These are phyloP conservation scores for Ypsolopha sequella DNA, from an alignment of 2,888 invertebrate species.

Conservation along the genomic window DNA sequence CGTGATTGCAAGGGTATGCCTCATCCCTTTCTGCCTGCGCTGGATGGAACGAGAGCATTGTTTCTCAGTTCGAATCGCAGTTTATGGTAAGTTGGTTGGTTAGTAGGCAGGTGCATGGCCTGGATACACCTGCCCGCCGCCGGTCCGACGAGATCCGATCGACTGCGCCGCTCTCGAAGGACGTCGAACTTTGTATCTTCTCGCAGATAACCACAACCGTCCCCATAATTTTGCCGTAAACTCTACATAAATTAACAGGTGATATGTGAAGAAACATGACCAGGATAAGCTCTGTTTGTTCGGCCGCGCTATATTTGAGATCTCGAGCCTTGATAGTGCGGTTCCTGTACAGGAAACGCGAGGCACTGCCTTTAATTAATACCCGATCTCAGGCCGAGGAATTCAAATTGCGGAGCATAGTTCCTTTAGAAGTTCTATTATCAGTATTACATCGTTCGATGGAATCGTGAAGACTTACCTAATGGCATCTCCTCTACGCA, in stretches of 20 bases:
- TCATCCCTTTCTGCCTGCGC: conserved; percentile 25
- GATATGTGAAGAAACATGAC: conserved; percentile 42
- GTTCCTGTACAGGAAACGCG: conserved; percentile 22
- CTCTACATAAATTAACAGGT: conserved; percentile 54
- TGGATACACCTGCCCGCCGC: conserved; percentile 52
- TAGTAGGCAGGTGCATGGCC: conserved; percentile 52
- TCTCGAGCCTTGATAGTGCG: conserved; percentile 31
- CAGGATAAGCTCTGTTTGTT: conserved; percentile 21
- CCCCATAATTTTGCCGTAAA: conserved; percentile 48
- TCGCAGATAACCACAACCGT: conserved; percentile 37
- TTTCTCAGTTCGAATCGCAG: conserved; percentile 62
- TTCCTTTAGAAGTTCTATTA: conserved; percentile 6
- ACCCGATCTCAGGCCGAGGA: conserved; percentile 5
- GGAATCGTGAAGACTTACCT: conserved; percentile 1
- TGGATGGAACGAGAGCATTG: conserved; percentile 38
- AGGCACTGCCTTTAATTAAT: conserved; percentile 10
- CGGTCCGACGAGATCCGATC: conserved; percentile 59
- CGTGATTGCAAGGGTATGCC: conserved; percentile 55
- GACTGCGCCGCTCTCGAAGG: conserved; percentile 23
- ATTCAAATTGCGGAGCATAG: conserved; percentile 6
- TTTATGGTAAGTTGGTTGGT: conserved; percentile 62
- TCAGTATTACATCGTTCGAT: conserved; percentile 2
- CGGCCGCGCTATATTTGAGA: conserved; percentile 27
- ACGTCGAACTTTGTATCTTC: conserved; percentile 53
- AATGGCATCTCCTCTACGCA: too few species aligned